Conservation (phyloP, 2,888 invertebrate genomes). For the Nipponacmea schrenckii region DNA sequence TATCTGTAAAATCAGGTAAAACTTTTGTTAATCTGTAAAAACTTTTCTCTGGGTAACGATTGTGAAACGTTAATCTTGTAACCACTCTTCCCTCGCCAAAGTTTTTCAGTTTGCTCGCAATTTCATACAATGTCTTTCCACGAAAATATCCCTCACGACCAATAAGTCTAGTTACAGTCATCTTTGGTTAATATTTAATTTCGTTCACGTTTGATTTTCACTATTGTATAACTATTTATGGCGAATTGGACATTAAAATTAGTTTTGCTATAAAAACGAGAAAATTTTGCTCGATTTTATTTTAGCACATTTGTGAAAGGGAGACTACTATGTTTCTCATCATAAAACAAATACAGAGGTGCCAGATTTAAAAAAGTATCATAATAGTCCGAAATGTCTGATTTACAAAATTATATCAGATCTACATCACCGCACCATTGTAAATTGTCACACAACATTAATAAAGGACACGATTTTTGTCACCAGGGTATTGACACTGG, state of each 20-base stretch:
- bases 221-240: no score
- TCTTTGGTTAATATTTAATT: slow-evolving; percentile 16
- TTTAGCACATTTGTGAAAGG: background rate
- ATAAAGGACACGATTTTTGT: no score
- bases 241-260: no score
- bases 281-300: no score
- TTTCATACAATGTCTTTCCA: slow-evolving; percentile 91
- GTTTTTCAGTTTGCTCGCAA: slow-evolving; percentile 85
- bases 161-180: slow-evolving; percentile 47
- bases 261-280: no score
- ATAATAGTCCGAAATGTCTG: no score
- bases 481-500: no score
- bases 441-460: no score
- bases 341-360: background rate
- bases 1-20: slow-evolving; percentile 76
- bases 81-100: slow-evolving; percentile 88
- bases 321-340: background rate
- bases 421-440: no score
- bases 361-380: no score
- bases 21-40: slow-evolving; percentile 86
- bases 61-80: slow-evolving; percentile 75
- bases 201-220: background rate
- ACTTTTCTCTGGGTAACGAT: slow-evolving; percentile 83
- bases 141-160: slow-evolving; percentile 73
- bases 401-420: no score